Base-by-base conservation (phyloP, 2,888 invertebrate genomes). In the Cheilosia pagana region DNA sequence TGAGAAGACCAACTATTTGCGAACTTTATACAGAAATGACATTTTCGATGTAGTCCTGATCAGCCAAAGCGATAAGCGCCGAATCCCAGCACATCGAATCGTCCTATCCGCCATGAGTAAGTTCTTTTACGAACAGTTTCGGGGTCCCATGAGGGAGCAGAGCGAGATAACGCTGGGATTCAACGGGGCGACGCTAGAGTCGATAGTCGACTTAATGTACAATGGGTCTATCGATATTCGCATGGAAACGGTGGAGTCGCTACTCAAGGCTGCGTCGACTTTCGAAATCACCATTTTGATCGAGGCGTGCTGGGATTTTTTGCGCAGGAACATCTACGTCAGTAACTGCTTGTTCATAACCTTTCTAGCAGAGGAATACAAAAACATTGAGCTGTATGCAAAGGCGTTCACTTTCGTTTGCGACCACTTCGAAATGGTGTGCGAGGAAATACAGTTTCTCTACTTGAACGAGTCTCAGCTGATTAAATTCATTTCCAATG, bases 191-290 rank as follows among this genome's bases (percentile, higher is more conserved):
- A 50, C 50, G 4, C 19, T 50, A 12, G 23, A 14, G 14, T 1
- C 23, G 12, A 23, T 50, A 50, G 21, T 50, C 14, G 12, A 50
- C 14, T 50, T 50, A 12, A 50, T 50, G 50, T 50, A 50, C 50
- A 23, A 12, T 23, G 23, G 21, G 5, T 23, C 14, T 12, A 50
- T 23, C 10, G 4, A 50, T 3, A 12, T 50, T 12, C 8, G 14
- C 23, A 23, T 21, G 2, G 50, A 50, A 10, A 50, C 50, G 23
- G 23, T 45, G 8, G 3, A 16, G 16, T 19, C 8, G 16, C 8
- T 45, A 16, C 3, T 16, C 8, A 16, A 19, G 16, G 45, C 45
- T 19, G 45, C 45, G 3, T 6, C 3, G 1, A 19, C 3, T 8
- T 16, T 45, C n/a, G 19, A 45, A 45, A 19, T 19, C 3, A 7